Evolutionary conservation across 1,140 invertebrate species (phyloP).

Genomic region (Kradibia gibbosae): DNA sequence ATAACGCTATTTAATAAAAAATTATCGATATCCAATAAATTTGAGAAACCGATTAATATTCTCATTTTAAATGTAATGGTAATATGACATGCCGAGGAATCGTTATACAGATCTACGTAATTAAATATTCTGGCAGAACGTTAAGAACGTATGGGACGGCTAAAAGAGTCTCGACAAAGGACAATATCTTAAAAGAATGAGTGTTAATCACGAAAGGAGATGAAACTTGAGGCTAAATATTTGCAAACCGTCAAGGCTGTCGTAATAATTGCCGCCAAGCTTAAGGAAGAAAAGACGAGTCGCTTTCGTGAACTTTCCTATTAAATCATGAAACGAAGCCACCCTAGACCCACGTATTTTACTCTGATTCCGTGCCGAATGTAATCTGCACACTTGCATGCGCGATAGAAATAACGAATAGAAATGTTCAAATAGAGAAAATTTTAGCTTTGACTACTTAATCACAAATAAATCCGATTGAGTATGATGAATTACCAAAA

Average conservation of each 20-base stretch:
- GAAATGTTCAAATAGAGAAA: not conserved
- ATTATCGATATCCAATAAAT: not conserved
- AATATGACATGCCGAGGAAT: not conserved
- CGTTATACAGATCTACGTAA: not conserved
- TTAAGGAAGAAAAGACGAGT: constrained; percentile 23
- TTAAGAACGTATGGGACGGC: not conserved
- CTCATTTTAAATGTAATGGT: not conserved
- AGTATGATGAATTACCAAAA: too few species aligned
- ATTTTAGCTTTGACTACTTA: not conserved
- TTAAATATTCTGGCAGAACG: not conserved
- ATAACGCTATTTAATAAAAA: too few species aligned
- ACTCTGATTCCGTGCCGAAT: not conserved
- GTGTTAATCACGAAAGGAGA: not conserved
- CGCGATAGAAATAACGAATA: not conserved
- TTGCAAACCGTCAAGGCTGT: not conserved
- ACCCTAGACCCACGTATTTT: too few species aligned
- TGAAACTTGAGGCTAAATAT: not conserved
- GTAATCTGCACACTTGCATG: not conserved
- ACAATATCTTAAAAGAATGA: not conserved
- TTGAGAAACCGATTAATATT: not conserved
- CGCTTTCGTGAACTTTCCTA: constrained; percentile 26
- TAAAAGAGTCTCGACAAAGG: not conserved
- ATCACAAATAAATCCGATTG: too few species aligned
- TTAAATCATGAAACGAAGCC: constrained; percentile 6
- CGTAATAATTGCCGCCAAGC: not conserved